Percentiles rank a stretch among this genome's conserved stretches.
phyloP scores from a whole-genome alignment of 2,113 vertebrate species.

The Procavia capensis region DNA sequence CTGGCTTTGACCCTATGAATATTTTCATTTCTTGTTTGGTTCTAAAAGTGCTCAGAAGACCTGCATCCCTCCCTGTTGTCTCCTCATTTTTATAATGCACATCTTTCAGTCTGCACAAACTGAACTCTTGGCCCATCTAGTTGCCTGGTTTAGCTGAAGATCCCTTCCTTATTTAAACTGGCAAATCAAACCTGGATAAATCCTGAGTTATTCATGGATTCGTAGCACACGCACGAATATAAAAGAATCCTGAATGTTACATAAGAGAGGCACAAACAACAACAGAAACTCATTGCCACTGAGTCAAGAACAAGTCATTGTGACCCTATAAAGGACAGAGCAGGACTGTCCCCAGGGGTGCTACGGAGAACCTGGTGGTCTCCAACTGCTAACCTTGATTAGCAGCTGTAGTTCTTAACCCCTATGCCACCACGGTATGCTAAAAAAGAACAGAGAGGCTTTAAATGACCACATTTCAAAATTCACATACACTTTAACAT shows the following conservation, averaged over 20 bases:
- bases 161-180: not conserved
- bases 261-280: constrained; percentile 3
- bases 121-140: not conserved
- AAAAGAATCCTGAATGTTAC: constrained; percentile 44
- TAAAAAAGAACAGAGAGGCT: not conserved
- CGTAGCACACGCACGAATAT: not conserved
- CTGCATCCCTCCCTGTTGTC: not conserved
- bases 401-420: no score
- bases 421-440: not conserved
- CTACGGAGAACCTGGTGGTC: no score
- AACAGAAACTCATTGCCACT: no score
- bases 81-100: not conserved
- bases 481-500: constrained; percentile 1
- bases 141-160: not conserved
- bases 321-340: no score
- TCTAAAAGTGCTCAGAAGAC: not conserved
- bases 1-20: not conserved
- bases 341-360: no score
- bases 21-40: not conserved
- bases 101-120: not conserved
- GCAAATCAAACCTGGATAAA: not conserved
- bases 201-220: not conserved
- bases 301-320: no score
- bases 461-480: constrained; percentile 36
- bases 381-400: no score